Conservation (phyloP, 2,888 invertebrate genomes). For the Monoplex corrugatus region DNA sequence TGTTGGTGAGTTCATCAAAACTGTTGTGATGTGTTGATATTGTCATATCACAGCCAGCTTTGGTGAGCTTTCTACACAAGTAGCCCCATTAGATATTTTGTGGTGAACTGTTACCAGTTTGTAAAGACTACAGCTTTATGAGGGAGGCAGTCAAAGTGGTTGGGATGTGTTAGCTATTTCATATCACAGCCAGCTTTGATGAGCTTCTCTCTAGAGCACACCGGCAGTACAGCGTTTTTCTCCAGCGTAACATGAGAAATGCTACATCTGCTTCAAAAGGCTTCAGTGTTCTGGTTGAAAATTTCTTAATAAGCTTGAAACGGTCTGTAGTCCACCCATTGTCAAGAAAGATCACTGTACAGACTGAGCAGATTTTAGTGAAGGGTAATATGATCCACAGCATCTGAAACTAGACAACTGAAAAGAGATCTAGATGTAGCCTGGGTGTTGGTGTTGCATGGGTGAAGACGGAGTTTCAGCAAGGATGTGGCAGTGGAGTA, state of each 20-base stretch:
- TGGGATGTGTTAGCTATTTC: slow-evolving; percentile 89
- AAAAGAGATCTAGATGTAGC: too few species aligned
- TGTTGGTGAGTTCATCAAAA: slow-evolving; percentile 67
- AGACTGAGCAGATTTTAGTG: not conserved
- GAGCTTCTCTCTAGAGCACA: slow-evolving; percentile 63
- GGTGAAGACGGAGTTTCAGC: too few species aligned
- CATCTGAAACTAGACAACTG: too few species aligned
- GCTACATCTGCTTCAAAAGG: too few species aligned
- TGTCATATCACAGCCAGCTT: slow-evolving; percentile 79
- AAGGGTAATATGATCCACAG: too few species aligned
- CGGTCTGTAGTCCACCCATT: not conserved
- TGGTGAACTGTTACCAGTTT: not conserved
- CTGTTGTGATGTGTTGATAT: slow-evolving; percentile 75
- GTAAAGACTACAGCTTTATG: not conserved
- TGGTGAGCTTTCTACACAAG: slow-evolving; percentile 71
- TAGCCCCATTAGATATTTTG: not conserved
- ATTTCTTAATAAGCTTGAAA: too few species aligned
- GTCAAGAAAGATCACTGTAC: not conserved
- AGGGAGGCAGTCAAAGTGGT: slow-evolving; percentile 89
- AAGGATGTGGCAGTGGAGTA: too few species aligned
- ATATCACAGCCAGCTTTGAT: slow-evolving; percentile 99
- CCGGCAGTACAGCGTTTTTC: not conserved
- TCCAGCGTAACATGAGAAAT: too few species aligned
- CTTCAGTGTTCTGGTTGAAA: not conserved
- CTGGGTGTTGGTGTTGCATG: too few species aligned